Evolutionary conservation across 1,140 invertebrate species (phyloP).

Genomic region (Heliothis subflexa): DNA sequence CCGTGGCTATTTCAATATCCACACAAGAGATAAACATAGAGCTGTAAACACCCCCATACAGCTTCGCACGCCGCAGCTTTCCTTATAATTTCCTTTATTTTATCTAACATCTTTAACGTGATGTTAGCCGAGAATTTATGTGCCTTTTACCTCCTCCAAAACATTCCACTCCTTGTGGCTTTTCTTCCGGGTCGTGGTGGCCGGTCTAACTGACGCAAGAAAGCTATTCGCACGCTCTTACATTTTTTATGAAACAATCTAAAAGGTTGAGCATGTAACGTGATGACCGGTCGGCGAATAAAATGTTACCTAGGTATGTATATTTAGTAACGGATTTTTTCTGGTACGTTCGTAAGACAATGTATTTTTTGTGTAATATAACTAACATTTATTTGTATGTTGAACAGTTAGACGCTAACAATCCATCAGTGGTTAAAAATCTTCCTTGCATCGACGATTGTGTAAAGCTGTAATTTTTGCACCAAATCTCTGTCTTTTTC

Average conservation of each 20-base stretch:
- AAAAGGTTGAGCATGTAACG: constrained; percentile 29
- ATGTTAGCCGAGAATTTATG: constrained; percentile 19
- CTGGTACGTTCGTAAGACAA: too few species aligned
- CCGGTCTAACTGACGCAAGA: constrained; percentile 6
- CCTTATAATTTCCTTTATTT: constrained; percentile 37
- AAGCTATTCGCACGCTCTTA: constrained; percentile 39
- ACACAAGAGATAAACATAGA: neutral
- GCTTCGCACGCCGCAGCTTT: neutral
- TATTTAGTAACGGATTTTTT: neutral
- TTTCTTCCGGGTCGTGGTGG: constrained; percentile 31
- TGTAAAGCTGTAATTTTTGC: too few species aligned
- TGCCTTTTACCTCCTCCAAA: constrained; percentile 33
- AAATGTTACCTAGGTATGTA: constrained; percentile 10
- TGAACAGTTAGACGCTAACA: too few species aligned
- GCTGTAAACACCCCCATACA: neutral
- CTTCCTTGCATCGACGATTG: too few species aligned
- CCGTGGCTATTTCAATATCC: neutral
- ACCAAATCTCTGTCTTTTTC: too few species aligned
- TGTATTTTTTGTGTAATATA: too few species aligned
- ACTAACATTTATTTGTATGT: too few species aligned
- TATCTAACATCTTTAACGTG: constrained; percentile 26
- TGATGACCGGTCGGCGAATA: constrained; percentile 18
- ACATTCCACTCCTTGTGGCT: constrained; percentile 1
- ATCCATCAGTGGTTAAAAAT: too few species aligned
- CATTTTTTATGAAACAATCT: constrained; percentile 44